Evolutionary conservation across 2,113 vertebrate species (phyloP), one percentile per base, ranked within the genome.

Genomic region (Phyllostomus discolor): DNA sequence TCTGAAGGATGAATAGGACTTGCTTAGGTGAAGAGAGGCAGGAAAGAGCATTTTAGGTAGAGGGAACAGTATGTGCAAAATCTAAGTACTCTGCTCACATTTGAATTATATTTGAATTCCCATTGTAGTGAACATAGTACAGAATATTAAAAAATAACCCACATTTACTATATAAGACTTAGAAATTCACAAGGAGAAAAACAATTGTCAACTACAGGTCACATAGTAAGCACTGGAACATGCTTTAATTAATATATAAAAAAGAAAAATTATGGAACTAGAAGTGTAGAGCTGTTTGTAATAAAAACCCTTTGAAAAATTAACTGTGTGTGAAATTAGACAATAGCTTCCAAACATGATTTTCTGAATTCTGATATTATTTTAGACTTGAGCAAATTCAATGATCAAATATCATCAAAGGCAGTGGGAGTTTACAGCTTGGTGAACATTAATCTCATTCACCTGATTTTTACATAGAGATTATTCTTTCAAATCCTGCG

Each of bases 381-480:
- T 75, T 91, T 33, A 67, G 57, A 73, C 43, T 72, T n/a, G 33
- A 93, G 54, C 57, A 83, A 0, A 72, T 79, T 87, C 24, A 87
- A 7, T 46, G n/a, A 69, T 69, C 7, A 78, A 33, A 22, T 75
- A 10, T 43, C 76, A n/a, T 14, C 14, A 15, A 92, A 52, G 35
- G 54, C n/a, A 67, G 33, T 2, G 3, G 10, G 31, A 19, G 5
- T 75, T 82, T 80, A 10, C 1, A 52, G 8, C 26, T 16, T 38
- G 19, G n/a, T 83, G 64, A 91, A 83, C 38, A 57, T 22, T 73
- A 33, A 88, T 54, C 70, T 80, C 22, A 5, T 28, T 72, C 31
- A 72, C 70, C 69, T 90, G 90, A 90, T 92, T 94, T 94, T 92
- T 86, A 28, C 46, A n/a, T 57, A 88, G 85, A 88, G 69, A 24